phyloP scores from a whole-genome alignment of 2,113 vertebrate genomes.

The Tychaedon coryphoeus region DNA sequence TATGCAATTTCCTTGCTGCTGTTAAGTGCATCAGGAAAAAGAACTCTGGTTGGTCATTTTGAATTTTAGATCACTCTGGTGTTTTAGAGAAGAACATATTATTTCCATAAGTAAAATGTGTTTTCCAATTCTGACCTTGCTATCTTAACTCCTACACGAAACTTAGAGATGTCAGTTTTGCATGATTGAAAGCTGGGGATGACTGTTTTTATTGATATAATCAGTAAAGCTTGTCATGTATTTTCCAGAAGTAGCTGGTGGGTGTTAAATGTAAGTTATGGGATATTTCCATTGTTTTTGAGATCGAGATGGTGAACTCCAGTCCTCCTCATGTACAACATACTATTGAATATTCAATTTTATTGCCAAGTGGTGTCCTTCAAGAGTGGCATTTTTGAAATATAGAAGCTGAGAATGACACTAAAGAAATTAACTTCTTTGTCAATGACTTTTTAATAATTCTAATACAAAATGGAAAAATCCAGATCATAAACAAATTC shows the following conservation, averaged over 20 bases:
- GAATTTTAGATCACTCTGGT: background rate
- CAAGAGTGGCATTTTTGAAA: background rate
- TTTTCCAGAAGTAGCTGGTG: background rate
- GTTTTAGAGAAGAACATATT: background rate
- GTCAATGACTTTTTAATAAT: background rate
- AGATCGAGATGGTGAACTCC: background rate
- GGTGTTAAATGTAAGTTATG: background rate
- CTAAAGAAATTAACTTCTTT: background rate
- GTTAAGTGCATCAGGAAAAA: background rate
- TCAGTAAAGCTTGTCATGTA: background rate
- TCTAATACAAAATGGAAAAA: background rate
- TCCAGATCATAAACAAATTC: background rate
- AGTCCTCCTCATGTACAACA: background rate
- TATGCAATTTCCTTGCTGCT: background rate
- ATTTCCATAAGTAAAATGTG: background rate
- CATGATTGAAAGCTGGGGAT: background rate
- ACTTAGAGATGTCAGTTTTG: conserved; percentile 1
- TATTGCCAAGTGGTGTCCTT: background rate
- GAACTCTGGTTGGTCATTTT: background rate
- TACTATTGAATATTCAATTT: background rate
- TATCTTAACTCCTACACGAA: background rate
- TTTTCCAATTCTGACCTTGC: conserved; percentile 19
- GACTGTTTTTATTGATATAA: background rate
- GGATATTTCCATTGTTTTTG: background rate
- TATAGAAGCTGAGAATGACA: background rate